A percentile compares a stretch with the other conserved stretches of the same genome.
Conservation (phyloP, 2,888 invertebrate species). For the Priocnemis perturbator region DNA sequence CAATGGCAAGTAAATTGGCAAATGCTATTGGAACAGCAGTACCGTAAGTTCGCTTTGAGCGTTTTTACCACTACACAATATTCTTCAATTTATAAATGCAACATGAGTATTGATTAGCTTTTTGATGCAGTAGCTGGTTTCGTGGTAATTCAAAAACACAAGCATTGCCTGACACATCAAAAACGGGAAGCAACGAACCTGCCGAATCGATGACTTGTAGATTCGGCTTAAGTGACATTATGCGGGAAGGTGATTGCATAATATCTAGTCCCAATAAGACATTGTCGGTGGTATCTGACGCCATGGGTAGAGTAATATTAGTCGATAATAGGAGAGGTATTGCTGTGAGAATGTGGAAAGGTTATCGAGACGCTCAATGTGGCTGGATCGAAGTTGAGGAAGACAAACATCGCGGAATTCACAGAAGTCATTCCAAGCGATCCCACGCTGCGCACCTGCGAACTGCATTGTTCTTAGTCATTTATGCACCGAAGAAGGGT, state of each 20-base stretch:
- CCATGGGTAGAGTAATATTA: slow-evolving; percentile 90
- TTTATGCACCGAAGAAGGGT: slow-evolving; percentile 95
- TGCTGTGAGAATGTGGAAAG: slow-evolving; percentile 93
- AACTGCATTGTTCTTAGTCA: slow-evolving; percentile 88
- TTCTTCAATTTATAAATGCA: not conserved
- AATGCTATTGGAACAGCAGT: slow-evolving; percentile 79
- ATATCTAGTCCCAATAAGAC: slow-evolving; percentile 87
- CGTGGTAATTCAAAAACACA: slow-evolving; percentile 75
- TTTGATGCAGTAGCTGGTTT: slow-evolving; percentile 75
- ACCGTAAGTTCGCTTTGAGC: slow-evolving; percentile 79
- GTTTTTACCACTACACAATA: not conserved
- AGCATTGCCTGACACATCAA: slow-evolving; percentile 62
- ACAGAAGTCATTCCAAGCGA: slow-evolving; percentile 44
- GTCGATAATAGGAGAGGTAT: slow-evolving; percentile 89
- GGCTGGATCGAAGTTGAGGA: slow-evolving; percentile 92
- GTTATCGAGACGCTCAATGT: slow-evolving; percentile 96
- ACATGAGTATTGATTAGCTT: not conserved
- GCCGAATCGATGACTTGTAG: slow-evolving; percentile 86
- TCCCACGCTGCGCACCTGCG: slow-evolving; percentile 73
- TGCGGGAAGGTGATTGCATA: slow-evolving; percentile 85
- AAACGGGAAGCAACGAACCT: slow-evolving; percentile 73
- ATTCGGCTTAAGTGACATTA: slow-evolving; percentile 87
- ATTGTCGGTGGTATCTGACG: slow-evolving; percentile 89
- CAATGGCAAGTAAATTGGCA: slow-evolving; percentile 91
- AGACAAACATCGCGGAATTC: slow-evolving; percentile 71